phyloP scores from a whole-genome alignment of 2,888 invertebrate species.

The Copidosoma aretas region DNA sequence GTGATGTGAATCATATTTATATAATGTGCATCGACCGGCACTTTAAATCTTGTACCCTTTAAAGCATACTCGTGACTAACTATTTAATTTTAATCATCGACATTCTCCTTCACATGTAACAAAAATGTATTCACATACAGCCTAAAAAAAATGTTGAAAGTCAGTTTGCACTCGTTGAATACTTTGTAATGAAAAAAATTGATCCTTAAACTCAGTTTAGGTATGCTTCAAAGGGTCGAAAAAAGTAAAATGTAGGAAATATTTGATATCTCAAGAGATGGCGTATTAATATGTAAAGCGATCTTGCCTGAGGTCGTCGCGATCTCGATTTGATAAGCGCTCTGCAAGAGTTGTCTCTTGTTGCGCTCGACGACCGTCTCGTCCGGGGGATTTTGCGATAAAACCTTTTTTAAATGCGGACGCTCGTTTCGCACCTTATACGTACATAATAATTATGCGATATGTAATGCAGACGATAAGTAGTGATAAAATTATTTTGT shows the following conservation, averaged over 20 bases:
- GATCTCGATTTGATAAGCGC: slow-evolving; percentile 48
- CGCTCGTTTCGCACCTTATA: slow-evolving; percentile 38
- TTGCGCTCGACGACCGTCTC: slow-evolving; percentile 46
- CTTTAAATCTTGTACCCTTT: slow-evolving; percentile 17
- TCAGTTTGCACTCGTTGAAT: neutral
- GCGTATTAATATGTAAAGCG: slow-evolving; percentile 6
- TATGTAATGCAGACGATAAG: slow-evolving; percentile 43
- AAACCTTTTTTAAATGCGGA: slow-evolving; percentile 37
- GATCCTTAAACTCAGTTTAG: neutral
- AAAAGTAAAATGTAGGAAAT: neutral
- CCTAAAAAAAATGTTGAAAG: neutral
- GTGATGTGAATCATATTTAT: slow-evolving; percentile 9
- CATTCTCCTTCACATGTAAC: too few relatives aligned
- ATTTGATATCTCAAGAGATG: neutral
- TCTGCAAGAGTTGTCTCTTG: slow-evolving; percentile 41
- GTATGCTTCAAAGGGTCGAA: slow-evolving; percentile 24
- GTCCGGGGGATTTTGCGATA: slow-evolving; percentile 41
- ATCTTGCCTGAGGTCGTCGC: slow-evolving; percentile 41
- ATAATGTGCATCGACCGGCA: slow-evolving; percentile 14
- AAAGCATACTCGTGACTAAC: slow-evolving; percentile 13
- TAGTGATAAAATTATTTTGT: slow-evolving; percentile 30
- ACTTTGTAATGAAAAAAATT: neutral
- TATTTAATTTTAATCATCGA: neutral
- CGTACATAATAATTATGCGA: slow-evolving; percentile 18
- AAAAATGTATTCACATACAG: neutral